phyloP scores from a whole-genome alignment of 1,140 invertebrate species.

The Proctacanthus coquilletti region DNA sequence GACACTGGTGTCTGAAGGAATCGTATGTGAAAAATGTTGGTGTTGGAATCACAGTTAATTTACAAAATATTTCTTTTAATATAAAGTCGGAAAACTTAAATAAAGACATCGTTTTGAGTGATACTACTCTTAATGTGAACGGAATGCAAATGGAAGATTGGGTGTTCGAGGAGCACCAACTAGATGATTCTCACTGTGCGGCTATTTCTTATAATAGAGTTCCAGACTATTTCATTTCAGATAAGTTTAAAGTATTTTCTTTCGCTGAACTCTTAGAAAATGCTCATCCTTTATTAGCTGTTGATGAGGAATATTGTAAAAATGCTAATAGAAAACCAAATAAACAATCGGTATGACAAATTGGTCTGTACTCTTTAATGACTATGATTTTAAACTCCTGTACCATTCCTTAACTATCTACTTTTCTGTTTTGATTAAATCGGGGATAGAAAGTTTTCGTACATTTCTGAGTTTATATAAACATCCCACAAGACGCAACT shows the following conservation, averaged over 20 bases:
- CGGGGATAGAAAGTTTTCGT: too few relatives aligned
- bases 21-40: slow-evolving; percentile 86
- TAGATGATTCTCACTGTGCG: slow-evolving; percentile 68
- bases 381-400: too few relatives aligned
- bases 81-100: slow-evolving; percentile 34
- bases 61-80: slow-evolving; percentile 60
- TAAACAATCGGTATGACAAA: too few relatives aligned
- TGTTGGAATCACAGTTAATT: slow-evolving; percentile 62
- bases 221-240: slow-evolving; percentile 11
- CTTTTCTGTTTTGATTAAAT: too few relatives aligned
- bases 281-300: slow-evolving; percentile 32
- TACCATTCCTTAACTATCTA: too few relatives aligned
- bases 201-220: slow-evolving; percentile 46
- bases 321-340: slow-evolving; percentile 31
- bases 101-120: slow-evolving; percentile 34
- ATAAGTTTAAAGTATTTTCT: slow-evolving; percentile 31
- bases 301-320: slow-evolving; percentile 38
- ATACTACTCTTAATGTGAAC: slow-evolving; percentile 54
- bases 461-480: too few relatives aligned
- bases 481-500: too few relatives aligned
- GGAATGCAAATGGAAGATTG: slow-evolving; percentile 45
- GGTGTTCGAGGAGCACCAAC: slow-evolving; percentile 72
- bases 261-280: slow-evolving; percentile 40
- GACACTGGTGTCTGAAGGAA: slow-evolving; percentile 91
- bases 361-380: too few relatives aligned